Evolutionary conservation across 2,797 vertebrate genomes (phyloP).

Genomic region (Malurus leucopterus): DNA sequence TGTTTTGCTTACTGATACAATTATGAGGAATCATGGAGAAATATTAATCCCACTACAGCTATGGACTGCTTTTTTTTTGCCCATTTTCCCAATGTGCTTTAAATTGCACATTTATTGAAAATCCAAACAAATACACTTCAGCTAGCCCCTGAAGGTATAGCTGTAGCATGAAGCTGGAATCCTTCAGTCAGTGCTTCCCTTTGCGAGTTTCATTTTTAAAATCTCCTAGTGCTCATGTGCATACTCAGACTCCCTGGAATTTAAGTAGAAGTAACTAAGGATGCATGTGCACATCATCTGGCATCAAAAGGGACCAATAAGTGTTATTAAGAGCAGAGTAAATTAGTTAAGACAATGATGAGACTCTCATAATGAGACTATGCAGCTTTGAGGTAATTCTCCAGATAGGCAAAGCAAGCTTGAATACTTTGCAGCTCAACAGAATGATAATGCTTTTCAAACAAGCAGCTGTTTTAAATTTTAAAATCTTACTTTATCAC

Average conservation of each 20-base stretch:
- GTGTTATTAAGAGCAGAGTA: neutral
- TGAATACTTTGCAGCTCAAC: neutral
- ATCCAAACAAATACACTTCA: neutral
- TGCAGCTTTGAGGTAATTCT: neutral
- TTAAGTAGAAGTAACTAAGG: neutral
- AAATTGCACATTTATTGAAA: neutral
- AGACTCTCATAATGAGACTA: neutral
- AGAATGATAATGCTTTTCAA: neutral
- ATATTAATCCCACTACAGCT: neutral
- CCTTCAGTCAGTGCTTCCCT: neutral
- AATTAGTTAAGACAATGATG: neutral
- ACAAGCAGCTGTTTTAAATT: neutral
- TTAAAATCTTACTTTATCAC: neutral
- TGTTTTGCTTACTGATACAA: neutral
- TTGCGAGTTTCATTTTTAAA: neutral
- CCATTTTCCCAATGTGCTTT: neutral
- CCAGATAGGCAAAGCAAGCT: neutral
- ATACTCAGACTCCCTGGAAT: neutral
- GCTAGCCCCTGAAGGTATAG: neutral
- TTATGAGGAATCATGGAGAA: neutral
- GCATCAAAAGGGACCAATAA: neutral
- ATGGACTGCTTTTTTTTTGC: neutral
- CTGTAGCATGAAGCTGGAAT: neutral
- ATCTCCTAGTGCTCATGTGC: neutral
- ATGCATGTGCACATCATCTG: neutral